Conservation (phyloP, 2,888 invertebrate species). For the Carterocephalus palaemon region DNA sequence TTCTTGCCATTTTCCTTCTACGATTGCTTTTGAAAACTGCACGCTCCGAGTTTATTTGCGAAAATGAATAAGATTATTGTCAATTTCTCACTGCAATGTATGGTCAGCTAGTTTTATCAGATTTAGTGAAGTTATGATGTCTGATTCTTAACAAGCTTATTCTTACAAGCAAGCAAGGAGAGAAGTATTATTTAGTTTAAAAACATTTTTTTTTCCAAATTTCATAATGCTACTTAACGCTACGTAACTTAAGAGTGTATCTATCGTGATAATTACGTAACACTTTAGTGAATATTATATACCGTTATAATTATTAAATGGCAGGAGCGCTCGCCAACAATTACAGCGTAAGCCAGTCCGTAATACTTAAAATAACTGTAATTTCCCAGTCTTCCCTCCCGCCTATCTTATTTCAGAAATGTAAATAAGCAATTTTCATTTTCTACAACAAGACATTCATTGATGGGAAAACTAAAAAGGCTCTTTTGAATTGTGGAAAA, state of each 20-base stretch:
- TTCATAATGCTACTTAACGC: too few species aligned
- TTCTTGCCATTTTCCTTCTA: slow-evolving; percentile 32
- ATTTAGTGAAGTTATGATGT: slow-evolving; percentile 12
- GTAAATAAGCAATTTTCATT: not conserved
- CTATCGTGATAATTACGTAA: too few species aligned
- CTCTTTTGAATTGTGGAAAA: too few species aligned
- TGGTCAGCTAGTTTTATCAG: slow-evolving; percentile 23
- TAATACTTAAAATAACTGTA: slow-evolving; percentile 20
- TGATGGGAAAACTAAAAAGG: too few species aligned
- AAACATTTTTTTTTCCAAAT: too few species aligned
- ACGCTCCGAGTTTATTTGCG: slow-evolving; percentile 32
- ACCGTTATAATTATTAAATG: too few species aligned
- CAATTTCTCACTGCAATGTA: slow-evolving; percentile 28
- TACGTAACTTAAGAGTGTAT: too few species aligned
- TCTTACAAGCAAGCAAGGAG: too few species aligned
- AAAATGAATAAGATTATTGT: slow-evolving; percentile 32
- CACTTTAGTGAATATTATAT: too few species aligned
- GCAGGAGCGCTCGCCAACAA: too few species aligned
- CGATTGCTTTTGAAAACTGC: slow-evolving; percentile 46
- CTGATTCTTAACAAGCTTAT: slow-evolving; percentile 5
- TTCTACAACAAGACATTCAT: too few species aligned
- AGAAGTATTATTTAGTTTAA: too few species aligned
- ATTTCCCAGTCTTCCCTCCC: slow-evolving; percentile 5
- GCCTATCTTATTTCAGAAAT: not conserved
- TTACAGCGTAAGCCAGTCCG: not conserved